Percentiles rank a stretch among this genome's conserved stretches.
These are phyloP conservation scores for Calidris pugnax DNA, from an alignment of 2,113 vertebrate species.

Conservation along the genomic window DNA sequence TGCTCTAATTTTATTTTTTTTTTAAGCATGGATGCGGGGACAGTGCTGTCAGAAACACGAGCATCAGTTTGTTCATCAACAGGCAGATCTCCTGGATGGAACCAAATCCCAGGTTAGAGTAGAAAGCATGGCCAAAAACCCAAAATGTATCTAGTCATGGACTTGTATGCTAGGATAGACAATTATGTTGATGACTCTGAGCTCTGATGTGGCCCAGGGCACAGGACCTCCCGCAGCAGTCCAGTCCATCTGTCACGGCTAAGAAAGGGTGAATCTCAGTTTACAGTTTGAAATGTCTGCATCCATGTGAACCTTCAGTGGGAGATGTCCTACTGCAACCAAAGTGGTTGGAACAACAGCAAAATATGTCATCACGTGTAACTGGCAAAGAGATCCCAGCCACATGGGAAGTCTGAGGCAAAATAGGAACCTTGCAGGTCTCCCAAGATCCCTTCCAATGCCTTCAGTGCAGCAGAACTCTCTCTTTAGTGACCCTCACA, in stretches of 20 bases:
- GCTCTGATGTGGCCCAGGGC: neutral
- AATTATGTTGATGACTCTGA: neutral
- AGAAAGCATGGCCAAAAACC: neutral
- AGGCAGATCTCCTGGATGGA: neutral
- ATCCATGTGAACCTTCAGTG: neutral
- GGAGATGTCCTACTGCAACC: neutral
- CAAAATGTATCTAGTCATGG: neutral
- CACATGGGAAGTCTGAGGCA: neutral
- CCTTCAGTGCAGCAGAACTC: neutral
- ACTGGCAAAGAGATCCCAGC: neutral
- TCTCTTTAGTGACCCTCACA: neutral
- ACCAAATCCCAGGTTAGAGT: neutral
- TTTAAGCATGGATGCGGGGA: neutral
- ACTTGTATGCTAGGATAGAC: neutral
- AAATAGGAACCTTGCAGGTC: neutral
- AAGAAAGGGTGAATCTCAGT: neutral
- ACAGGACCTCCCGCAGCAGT: neutral
- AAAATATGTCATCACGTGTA: neutral
- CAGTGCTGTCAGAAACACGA: neutral
- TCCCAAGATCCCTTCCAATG: neutral
- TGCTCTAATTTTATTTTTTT: neutral
- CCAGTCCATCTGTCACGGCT: neutral
- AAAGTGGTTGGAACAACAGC: neutral
- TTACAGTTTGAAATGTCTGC: neutral
- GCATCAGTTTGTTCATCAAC: neutral